A percentile compares a stretch with the other conserved stretches of the same genome.
These are phyloP conservation scores for Coptodon bakossiorum DNA, from an alignment of 2,113 vertebrate genomes.

Conservation along the genomic window DNA sequence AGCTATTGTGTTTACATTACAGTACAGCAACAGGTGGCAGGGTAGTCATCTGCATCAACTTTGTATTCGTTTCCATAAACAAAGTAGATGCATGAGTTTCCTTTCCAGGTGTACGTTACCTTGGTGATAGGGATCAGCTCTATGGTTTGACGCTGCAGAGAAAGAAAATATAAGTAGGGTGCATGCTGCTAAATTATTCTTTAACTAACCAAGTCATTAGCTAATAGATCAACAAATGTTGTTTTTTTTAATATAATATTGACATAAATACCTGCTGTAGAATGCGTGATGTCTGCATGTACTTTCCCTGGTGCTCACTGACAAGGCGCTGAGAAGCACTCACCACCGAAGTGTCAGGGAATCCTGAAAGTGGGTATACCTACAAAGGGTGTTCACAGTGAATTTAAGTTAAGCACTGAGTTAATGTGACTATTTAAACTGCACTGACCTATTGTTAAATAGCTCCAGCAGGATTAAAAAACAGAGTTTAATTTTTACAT, in stretches of 20 bases:
- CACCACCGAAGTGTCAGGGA: conserved; percentile 61
- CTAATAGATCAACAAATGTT: not conserved
- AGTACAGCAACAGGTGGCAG: conserved; percentile 71
- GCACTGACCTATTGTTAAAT: not conserved
- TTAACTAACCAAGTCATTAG: not conserved
- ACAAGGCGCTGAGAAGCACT: conserved; percentile 66
- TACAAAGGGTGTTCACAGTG: conserved; percentile 7
- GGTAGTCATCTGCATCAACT: conserved; percentile 70
- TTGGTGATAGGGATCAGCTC: conserved; percentile 77
- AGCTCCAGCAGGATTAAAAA: not conserved
- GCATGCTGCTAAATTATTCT: not conserved
- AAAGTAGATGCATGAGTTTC: conserved; percentile 62
- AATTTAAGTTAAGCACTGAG: not conserved
- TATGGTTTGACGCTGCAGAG: conserved; percentile 72
- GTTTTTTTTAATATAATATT: not conserved
- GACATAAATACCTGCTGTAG: conserved; percentile 71
- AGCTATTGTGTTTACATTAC: conserved; percentile 44
- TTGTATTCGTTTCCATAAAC: conserved; percentile 75
- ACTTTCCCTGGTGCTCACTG: conserved; percentile 67
- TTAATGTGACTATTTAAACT: not conserved
- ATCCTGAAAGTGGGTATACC: conserved; percentile 71
- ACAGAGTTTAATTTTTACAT: not conserved
- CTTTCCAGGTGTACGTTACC: conserved; percentile 73
- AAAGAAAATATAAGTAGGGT: not conserved
- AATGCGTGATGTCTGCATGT: conserved; percentile 60